Percentiles rank a stretch among this genome's conserved stretches.
Evolutionary conservation across 2,113 vertebrate genomes (phyloP).

Genomic region (Cnemophilus loriae): DNA sequence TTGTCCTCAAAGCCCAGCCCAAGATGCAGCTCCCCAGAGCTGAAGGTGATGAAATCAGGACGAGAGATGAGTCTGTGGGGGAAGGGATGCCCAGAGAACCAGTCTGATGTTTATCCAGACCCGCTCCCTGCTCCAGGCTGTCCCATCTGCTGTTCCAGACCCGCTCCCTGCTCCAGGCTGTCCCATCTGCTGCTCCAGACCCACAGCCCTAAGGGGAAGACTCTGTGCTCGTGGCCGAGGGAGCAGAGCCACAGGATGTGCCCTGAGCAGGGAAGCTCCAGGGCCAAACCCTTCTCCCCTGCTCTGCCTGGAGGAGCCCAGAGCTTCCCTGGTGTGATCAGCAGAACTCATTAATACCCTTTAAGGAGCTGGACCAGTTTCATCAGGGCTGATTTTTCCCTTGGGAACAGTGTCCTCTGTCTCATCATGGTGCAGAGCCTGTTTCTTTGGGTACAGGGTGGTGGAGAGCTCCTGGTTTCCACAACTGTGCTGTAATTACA

Average conservation of each 20-base stretch:
- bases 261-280: not conserved
- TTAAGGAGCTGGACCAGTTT: not conserved
- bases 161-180: not conserved
- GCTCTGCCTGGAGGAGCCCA: not conserved
- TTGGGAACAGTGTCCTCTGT: constrained; percentile 28
- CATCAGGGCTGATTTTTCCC: not conserved
- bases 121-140: rapidly evolving
- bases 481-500: not conserved
- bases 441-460: constrained; percentile 20
- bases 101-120: not conserved
- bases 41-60: not conserved
- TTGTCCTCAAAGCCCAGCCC: not conserved
- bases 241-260: not conserved
- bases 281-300: not conserved
- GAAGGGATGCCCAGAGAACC: not conserved
- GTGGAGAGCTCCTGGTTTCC: not conserved
- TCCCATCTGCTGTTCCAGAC: not conserved
- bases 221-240: rapidly evolving
- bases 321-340: not conserved
- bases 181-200: not conserved
- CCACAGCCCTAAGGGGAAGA: not conserved
- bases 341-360: not conserved
- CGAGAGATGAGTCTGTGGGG: rapidly evolving
- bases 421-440: not conserved
- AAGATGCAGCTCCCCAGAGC: not conserved